Conservation (phyloP, 2,113 vertebrate species). For the Megaceryle maxima region DNA sequence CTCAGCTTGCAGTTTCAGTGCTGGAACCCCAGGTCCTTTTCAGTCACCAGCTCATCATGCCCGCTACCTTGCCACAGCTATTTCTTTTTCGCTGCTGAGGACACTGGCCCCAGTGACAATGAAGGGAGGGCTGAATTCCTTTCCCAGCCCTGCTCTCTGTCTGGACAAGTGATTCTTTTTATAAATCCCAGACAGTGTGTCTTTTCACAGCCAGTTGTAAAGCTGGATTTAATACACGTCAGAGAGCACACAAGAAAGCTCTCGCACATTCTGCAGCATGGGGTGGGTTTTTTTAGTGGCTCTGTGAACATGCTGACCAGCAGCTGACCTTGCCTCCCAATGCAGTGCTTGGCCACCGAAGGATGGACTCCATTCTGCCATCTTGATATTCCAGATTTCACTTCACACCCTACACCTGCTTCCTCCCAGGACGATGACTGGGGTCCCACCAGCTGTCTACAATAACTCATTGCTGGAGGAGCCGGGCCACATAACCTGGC, state of each 20-base stretch:
- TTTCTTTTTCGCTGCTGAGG: not conserved
- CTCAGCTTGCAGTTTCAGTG: not conserved
- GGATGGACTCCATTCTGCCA: not conserved
- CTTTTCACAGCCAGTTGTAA: conserved; percentile 43
- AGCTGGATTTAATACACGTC: conserved; percentile 1
- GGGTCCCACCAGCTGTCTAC: not conserved
- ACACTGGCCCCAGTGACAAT: not conserved
- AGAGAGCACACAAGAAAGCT: not conserved
- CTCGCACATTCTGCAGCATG: not conserved
- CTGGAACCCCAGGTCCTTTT: not conserved
- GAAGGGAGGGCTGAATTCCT: not conserved
- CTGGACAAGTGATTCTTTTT: conserved; percentile 33
- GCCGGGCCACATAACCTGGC: fast-evolving
- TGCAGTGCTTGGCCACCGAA: not conserved
- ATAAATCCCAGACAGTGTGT: conserved; percentile 17
- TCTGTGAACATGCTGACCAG: not conserved
- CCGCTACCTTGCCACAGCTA: fast-evolving
- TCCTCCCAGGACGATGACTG: not conserved
- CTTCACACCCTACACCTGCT: not conserved
- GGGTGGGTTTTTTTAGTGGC: not conserved
- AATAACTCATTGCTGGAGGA: not conserved
- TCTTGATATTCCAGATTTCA: not conserved
- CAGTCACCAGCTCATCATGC: not conserved
- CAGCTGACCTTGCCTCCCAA: conserved; percentile 2
- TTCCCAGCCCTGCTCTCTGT: conserved; percentile 11